Evolutionary conservation across 2,888 invertebrate genomes (phyloP).

Genomic region (Drosophila algonquin): DNA sequence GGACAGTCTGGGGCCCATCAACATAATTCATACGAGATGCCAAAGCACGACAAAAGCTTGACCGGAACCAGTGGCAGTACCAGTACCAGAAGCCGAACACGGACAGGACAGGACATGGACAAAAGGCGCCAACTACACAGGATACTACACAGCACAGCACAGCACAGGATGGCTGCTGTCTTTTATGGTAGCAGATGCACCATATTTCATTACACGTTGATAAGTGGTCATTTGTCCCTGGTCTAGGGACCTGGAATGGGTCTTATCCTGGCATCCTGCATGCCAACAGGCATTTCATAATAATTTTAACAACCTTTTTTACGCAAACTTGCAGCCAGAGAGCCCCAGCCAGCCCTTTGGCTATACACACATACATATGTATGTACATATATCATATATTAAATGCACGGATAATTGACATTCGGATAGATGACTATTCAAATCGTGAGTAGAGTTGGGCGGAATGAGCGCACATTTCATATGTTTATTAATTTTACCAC

Average conservation of each 20-base stretch:
- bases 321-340: constrained; percentile 55
- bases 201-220: constrained; percentile 76
- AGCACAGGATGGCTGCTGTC: constrained; percentile 44
- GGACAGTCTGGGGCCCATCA: constrained; percentile 47
- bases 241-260: not conserved
- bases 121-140: constrained; percentile 55
- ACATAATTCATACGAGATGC: constrained; percentile 72
- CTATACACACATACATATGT: not conserved
- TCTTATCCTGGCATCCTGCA: constrained; percentile 38
- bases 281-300: constrained; percentile 82
- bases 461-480: not conserved
- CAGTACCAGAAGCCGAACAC: constrained; percentile 2
- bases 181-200: constrained; percentile 47
- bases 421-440: not conserved
- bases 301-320: constrained; percentile 78
- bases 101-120: constrained; percentile 19
- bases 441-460: not conserved
- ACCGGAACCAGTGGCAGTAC: constrained; percentile 7
- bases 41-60: constrained; percentile 62
- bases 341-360: constrained; percentile 14
- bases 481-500: constrained; percentile 10
- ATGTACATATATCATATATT: constrained; percentile 54
- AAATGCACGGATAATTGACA: constrained; percentile 50
- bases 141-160: constrained; percentile 32
- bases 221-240: constrained; percentile 70